These are phyloP conservation scores for Rhabdophis nuchalis DNA, from an alignment of 2,797 vertebrate species.

Conservation along the genomic window DNA sequence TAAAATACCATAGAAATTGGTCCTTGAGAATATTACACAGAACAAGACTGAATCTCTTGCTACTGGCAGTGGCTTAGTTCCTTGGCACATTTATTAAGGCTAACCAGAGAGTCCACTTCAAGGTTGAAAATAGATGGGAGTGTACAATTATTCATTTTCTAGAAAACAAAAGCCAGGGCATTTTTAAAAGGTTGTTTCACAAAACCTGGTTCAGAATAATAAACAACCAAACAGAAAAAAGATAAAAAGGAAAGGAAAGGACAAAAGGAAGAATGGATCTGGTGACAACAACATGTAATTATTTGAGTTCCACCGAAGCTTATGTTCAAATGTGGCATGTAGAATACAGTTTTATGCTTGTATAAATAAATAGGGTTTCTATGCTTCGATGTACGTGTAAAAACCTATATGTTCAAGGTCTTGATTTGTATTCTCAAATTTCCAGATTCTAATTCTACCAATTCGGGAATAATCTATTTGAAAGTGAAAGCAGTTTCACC, in stretches of 20 bases:
- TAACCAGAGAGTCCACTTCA: conserved; percentile 62
- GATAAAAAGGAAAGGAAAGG: not conserved
- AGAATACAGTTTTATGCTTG: not conserved
- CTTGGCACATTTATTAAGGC: conserved; percentile 62
- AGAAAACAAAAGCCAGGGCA: not conserved
- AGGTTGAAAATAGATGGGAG: conserved; percentile 40
- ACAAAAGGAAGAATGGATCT: not conserved
- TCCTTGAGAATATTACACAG: conserved; percentile 53
- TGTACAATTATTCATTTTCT: conserved; percentile 14
- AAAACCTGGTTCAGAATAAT: not conserved
- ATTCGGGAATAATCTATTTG: not conserved
- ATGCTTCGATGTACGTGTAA: not conserved
- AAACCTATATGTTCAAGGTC: not conserved
- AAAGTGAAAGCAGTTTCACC: not conserved
- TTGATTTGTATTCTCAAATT: not conserved
- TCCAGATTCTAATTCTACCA: not conserved
- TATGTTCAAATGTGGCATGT: not conserved
- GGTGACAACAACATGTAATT: not conserved
- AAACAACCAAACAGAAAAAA: not conserved
- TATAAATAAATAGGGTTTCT: not conserved
- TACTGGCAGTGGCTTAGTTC: conserved; percentile 62
- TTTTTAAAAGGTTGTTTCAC: conserved; percentile 6
- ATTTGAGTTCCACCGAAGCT: not conserved
- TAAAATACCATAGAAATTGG: conserved; percentile 54
- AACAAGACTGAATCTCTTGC: conserved; percentile 57